Evolutionary conservation across 2,797 vertebrate species (phyloP).

Genomic region (Falco biarmicus): DNA sequence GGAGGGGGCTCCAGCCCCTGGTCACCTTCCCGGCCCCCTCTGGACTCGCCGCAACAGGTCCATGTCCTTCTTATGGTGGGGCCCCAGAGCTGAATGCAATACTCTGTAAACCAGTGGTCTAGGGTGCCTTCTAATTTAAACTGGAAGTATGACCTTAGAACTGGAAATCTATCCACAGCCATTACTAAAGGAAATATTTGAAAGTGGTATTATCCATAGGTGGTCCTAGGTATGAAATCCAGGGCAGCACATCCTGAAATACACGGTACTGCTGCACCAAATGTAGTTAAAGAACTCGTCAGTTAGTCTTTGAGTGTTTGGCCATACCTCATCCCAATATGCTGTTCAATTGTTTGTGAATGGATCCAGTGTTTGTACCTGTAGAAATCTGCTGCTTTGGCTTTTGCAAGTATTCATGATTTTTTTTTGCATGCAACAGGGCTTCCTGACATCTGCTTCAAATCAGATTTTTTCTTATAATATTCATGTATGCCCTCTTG

Average conservation of each 20-base stretch:
- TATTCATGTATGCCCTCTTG: conserved; percentile 72
- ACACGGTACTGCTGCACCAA: background rate
- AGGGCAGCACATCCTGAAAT: background rate
- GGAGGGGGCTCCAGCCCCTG: no score
- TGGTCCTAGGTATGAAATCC: background rate
- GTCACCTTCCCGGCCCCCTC: no score
- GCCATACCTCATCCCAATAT: background rate
- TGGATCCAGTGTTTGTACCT: conserved; percentile 68
- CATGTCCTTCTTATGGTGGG: no score
- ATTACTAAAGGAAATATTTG: background rate
- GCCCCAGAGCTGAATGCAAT: no score
- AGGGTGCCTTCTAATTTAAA: background rate
- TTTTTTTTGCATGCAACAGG: conserved; percentile 17
- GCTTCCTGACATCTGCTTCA: conserved; percentile 78
- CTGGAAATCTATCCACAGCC: background rate
- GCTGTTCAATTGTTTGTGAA: conserved; percentile 57
- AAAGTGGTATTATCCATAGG: background rate
- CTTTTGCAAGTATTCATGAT: conserved; percentile 42
- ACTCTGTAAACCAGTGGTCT: background rate
- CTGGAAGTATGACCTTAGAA: background rate
- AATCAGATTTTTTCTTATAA: conserved; percentile 61
- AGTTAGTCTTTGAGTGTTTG: conserved; percentile 11
- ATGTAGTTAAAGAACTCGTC: background rate
- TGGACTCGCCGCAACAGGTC: no score
- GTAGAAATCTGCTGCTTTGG: conserved; percentile 48